Base-by-base conservation (phyloP, 2,797 vertebrate genomes). In the Darevskia mixta region DNA sequence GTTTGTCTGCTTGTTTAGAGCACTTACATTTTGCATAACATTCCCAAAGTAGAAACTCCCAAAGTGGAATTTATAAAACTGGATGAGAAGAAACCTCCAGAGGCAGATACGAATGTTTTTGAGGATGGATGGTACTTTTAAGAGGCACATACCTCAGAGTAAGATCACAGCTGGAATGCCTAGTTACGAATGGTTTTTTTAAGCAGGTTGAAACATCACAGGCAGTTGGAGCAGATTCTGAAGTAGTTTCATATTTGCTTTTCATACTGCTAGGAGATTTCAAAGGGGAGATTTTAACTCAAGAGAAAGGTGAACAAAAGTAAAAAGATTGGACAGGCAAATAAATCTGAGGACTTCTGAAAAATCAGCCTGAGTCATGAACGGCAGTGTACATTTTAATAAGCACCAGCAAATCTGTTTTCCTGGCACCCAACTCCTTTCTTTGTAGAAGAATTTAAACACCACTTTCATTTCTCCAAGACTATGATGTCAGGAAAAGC, bases 391-490 rank as follows among this genome's bases (percentile, higher is more conserved):
- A 82, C 83, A 90, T 88, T 91, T 90, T 95, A 93, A 94, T 93
- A 95, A 94, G 93, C 90, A 95, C 89, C 86, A 94, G 89, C 92
- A 94, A 73, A 95, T 92, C 92, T 93, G 93, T 95, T 92, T 94
- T 92, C 92, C 92, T 93, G 94, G 94, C 91, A 91, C 84, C 61
- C 90, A 93, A 92, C 91, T 92, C 90, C 35, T 80, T 94, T 94
- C 91, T 94, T 95, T 95, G 93, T 91, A 95, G 93, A 93, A 94
- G 92, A 94, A 94, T 92, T 93, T 91, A 94, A 95, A 95, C 94
- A 92, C 89, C 92, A 93, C 94, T 95, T 94, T 79, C 55, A 88
- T 13, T 85, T 94, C 95, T 92, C 89, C 81, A 89, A 94, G 79
- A 90, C 79, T 92, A 27, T 84, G 90, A 88, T 93, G 91, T 90